These are phyloP conservation scores for Leucosticte australis DNA, from an alignment of 2,113 vertebrate species.

Conservation along the genomic window DNA sequence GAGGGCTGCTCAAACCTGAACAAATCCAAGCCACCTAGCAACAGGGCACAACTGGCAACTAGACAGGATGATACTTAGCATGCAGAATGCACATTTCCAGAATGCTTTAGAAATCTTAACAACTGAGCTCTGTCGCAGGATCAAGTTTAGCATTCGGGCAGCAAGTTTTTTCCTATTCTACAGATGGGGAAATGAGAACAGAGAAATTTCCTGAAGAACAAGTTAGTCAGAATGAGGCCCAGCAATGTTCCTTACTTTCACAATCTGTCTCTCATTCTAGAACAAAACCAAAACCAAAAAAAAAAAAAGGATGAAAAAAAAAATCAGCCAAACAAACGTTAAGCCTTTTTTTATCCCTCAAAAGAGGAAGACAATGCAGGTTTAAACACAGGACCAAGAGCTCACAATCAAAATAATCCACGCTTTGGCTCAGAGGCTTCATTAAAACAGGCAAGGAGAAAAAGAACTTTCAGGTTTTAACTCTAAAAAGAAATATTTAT, in stretches of 20 bases:
- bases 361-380: background rate
- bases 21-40: constrained; percentile 17
- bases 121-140: background rate
- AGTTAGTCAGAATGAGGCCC: constrained; percentile 21
- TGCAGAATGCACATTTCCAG: background rate
- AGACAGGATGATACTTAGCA: background rate
- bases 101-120: constrained; percentile 5
- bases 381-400: background rate
- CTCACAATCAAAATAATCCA: background rate
- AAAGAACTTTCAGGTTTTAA: background rate
- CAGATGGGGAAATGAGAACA: constrained; percentile 37
- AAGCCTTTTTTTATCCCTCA: background rate
- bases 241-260: constrained; percentile 4
- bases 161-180: background rate
- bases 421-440: background rate
- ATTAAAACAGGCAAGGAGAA: background rate
- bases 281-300: background rate
- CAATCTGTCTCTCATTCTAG: constrained; percentile 3
- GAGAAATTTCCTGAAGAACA: constrained; percentile 39
- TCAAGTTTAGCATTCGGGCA: constrained; percentile 23
- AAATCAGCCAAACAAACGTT: background rate
- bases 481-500: background rate
- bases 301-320: background rate
- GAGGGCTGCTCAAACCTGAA: background rate
- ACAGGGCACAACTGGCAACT: constrained; percentile 2